Base-by-base conservation (phyloP, 2,113 vertebrate species). In the Chaetops frenatus region DNA sequence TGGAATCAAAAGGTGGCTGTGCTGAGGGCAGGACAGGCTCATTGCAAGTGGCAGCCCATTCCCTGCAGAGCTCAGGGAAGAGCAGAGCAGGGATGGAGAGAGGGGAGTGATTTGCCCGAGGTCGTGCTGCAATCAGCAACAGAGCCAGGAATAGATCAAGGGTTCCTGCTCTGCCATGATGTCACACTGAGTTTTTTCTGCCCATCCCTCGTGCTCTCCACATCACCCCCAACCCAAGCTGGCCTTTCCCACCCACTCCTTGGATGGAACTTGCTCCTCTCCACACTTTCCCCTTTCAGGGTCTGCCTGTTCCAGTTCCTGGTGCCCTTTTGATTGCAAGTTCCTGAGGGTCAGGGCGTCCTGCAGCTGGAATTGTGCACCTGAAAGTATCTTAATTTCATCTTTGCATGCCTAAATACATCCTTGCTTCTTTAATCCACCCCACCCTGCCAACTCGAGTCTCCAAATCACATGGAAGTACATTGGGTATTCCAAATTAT, bases 81-180 rank as follows among this genome's bases (percentile, higher is more conserved):
- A 81, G 23, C 45, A 11, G 11, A 45, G 80, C 42, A 74, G 40
- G 64, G 86, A 45, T 9, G 33, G 18, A 48, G 60, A 66, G 29
- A 64, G 40, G 45, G 64, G 86, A 81, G 33, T 0, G 4, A 62
- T 69, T 53, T 79, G 65, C 86, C 77, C 7, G 56, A 88, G 80
- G 88, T 84, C 53, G 4, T 7, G 31, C 70, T 87, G 84, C 69
- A 47, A 62, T 73, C 93, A 33, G 61, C 62, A 61, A 7, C 70
- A 27, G 81, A 85, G 66, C 57, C 90, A 90, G 81, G 81, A 93
- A 90, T 13, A 94, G 87, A 91, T 86, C 87, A 73, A 86, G 45
- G 78, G 38, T 42, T 86, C 70, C 92, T 58, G 71, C 71, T 54
- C 66, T 47, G 79, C 38, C 45, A 4, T 24, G 82, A 65, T 31